Evolutionary conservation across 2,797 vertebrate species (phyloP).

Genomic region (Chloroceryle amazona): DNA sequence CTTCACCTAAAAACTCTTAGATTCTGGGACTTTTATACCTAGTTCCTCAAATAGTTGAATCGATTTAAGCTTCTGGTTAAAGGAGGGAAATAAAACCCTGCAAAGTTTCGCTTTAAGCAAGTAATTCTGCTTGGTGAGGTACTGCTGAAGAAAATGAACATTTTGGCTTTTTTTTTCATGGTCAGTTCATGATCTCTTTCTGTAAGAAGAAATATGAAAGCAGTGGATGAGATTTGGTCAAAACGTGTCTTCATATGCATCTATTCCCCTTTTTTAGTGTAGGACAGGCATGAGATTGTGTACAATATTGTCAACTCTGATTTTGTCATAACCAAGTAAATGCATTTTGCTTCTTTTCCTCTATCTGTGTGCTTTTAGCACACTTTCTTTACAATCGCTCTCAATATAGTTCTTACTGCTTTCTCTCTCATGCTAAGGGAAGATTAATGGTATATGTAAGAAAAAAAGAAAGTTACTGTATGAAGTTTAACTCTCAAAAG

Average conservation of each 20-base stretch:
- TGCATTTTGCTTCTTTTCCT: neutral
- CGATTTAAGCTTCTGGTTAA: neutral
- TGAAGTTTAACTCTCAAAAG: neutral
- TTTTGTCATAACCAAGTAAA: neutral
- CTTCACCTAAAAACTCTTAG: neutral
- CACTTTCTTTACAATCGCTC: neutral
- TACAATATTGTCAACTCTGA: neutral
- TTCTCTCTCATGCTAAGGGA: neutral
- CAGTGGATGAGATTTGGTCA: neutral
- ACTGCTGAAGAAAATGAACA: neutral
- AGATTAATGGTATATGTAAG: neutral
- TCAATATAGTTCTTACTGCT: neutral
- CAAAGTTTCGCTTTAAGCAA: neutral
- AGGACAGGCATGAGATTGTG: neutral
- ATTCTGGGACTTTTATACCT: neutral
- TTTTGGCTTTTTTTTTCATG: neutral
- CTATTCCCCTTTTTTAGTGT: fast-evolving
- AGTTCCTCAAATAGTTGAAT: neutral
- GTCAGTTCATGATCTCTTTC: neutral
- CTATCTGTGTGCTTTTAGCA: neutral
- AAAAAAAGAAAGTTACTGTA: neutral
- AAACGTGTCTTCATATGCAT: neutral
- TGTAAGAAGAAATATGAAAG: neutral
- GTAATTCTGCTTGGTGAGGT: neutral
- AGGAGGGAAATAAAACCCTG: fast-evolving